Conservation (phyloP, 2,113 vertebrate genomes). For the Sterrhoptilus dennistouni region DNA sequence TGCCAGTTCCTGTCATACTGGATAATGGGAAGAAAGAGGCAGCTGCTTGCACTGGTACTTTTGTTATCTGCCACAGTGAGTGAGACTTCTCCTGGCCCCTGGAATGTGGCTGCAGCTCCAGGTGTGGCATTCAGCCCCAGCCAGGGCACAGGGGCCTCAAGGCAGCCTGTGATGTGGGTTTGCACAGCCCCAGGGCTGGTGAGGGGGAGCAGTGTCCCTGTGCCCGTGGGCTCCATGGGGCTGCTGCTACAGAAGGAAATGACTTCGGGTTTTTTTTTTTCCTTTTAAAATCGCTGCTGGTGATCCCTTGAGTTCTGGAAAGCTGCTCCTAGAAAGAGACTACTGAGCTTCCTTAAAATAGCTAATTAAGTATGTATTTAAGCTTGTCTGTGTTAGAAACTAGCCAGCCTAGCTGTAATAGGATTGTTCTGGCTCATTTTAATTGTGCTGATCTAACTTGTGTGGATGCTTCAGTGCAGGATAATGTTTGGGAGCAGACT, state of each 20-base stretch:
- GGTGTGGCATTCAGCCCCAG: background rate
- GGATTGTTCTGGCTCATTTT: slow-evolving; percentile 4
- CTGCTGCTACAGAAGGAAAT: background rate
- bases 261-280: background rate
- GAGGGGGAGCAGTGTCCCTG: background rate
- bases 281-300: background rate
- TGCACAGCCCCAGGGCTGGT: background rate
- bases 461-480: background rate
- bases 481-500: background rate
- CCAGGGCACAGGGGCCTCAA: background rate
- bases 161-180: background rate
- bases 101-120: background rate
- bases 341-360: background rate
- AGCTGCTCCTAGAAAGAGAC: background rate
- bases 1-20: background rate
- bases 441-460: background rate
- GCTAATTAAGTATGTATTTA: slow-evolving; percentile 3
- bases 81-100: background rate
- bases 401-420: slow-evolving; percentile 17
- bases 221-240: fast-evolving
- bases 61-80: fast-evolving
- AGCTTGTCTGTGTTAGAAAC: background rate
- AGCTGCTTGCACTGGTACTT: background rate
- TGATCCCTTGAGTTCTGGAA: background rate
- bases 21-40: background rate